A percentile compares a stretch with the other conserved stretches of the same genome.
Evolutionary conservation across 1,140 invertebrate species (phyloP).

Genomic region (Pseudomyrmex dendroicus): DNA sequence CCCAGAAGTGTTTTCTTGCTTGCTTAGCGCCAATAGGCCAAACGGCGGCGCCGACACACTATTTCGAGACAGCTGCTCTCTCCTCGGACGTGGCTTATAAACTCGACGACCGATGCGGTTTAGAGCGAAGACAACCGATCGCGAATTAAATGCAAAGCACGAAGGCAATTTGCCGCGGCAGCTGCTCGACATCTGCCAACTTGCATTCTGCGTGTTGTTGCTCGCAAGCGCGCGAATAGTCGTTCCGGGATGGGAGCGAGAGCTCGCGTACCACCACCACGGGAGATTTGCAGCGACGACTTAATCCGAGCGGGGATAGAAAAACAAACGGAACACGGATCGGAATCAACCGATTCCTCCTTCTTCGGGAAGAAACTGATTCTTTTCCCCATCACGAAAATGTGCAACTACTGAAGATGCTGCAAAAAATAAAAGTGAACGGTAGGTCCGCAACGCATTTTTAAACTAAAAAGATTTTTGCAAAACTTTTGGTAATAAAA

Average conservation of each 20-base stretch:
- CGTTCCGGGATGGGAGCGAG: constrained; percentile 8
- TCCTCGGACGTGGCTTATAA: not conserved
- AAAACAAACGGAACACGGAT: constrained; percentile 4
- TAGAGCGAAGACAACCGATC: constrained; percentile 70
- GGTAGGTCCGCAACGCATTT: too few relatives aligned
- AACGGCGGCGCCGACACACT: constrained; percentile 20
- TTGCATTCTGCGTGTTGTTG: constrained; percentile 71
- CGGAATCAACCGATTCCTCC: not conserved
- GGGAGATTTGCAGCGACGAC: too few relatives aligned
- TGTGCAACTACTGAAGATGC: too few relatives aligned
- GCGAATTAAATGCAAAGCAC: constrained; percentile 70
- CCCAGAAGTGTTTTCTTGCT: not conserved
- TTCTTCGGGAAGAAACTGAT: not conserved
- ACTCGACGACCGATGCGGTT: constrained; percentile 11
- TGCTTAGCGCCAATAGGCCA: constrained; percentile 9
- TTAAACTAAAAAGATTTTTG: too few relatives aligned
- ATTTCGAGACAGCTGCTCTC: constrained; percentile 56
- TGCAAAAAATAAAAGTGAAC: too few relatives aligned
- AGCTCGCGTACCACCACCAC: not conserved
- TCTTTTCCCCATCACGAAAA: too few relatives aligned
- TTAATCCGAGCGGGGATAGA: not conserved
- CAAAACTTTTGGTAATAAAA: too few relatives aligned
- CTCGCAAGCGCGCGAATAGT: constrained; percentile 67
- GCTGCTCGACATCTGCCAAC: constrained; percentile 80
- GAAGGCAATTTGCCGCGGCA: constrained; percentile 73